Percentiles rank a stretch among this genome's conserved stretches.
These are phyloP conservation scores for Phainopepla nitens DNA, from an alignment of 2,113 vertebrate genomes.

Conservation along the genomic window DNA sequence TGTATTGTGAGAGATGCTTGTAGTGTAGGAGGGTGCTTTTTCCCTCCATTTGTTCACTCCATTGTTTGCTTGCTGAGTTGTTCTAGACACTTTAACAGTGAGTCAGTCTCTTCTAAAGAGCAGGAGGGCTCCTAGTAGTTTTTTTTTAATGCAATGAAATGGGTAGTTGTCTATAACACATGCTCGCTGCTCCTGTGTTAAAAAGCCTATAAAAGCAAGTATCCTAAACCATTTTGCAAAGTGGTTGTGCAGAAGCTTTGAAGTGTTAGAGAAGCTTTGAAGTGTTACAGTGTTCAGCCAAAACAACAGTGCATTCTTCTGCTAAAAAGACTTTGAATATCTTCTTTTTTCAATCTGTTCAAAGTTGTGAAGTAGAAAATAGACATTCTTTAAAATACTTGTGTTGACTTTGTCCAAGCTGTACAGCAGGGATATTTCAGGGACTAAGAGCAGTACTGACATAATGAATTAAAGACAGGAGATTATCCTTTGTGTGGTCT, in stretches of 20 bases:
- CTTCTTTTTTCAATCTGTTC: background rate
- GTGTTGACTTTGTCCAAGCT: background rate
- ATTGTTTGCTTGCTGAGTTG: background rate
- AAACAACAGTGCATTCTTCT: background rate
- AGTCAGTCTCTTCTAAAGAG: background rate
- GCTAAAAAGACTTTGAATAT: background rate
- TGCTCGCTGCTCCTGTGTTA: background rate
- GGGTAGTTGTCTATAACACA: background rate
- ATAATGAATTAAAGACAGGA: background rate
- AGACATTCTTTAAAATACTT: background rate
- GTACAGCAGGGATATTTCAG: background rate
- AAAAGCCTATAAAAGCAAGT: background rate
- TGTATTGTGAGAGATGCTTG: background rate
- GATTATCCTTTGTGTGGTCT: background rate
- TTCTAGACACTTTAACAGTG: background rate
- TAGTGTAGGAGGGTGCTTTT: background rate
- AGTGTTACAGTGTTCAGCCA: background rate
- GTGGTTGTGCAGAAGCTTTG: background rate
- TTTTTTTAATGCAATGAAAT: background rate
- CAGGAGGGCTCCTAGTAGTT: background rate
- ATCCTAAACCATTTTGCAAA: background rate
- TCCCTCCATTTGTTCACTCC: background rate
- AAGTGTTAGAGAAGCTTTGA: background rate
- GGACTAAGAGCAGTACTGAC: background rate
- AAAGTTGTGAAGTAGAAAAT: conserved; percentile 4